These are phyloP conservation scores for Tenualosa ilisha DNA, from an alignment of 2,797 vertebrate genomes.

Conservation along the genomic window DNA sequence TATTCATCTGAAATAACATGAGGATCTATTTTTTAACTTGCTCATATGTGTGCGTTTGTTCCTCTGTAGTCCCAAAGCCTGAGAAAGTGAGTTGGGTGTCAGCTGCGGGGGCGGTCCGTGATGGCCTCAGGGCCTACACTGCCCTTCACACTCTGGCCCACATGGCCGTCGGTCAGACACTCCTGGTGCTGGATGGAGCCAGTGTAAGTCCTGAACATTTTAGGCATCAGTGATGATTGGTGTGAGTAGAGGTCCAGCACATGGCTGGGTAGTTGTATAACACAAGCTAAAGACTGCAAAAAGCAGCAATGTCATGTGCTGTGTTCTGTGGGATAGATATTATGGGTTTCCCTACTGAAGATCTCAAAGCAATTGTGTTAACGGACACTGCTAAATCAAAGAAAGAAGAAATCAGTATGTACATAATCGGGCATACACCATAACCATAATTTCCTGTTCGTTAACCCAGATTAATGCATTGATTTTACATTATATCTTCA, in stretches of 20 bases:
- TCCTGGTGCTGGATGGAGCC: constrained; percentile 90
- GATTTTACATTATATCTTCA: too few species aligned
- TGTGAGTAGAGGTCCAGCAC: background rate
- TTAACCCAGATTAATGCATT: background rate
- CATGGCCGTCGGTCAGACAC: constrained; percentile 80
- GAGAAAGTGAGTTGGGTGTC: constrained; percentile 84
- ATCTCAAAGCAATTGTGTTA: background rate
- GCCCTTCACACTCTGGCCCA: constrained; percentile 88
- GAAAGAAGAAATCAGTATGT: too few species aligned
- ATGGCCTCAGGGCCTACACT: constrained; percentile 86
- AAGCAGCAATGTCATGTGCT: background rate
- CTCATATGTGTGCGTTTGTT: background rate
- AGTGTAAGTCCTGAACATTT: constrained; percentile 77
- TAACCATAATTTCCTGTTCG: too few species aligned
- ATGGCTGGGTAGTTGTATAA: background rate
- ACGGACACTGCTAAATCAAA: background rate
- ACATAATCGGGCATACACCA: too few species aligned
- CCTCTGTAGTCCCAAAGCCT: constrained; percentile 83
- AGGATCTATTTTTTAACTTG: background rate
- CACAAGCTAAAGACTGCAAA: background rate
- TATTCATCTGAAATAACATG: background rate
- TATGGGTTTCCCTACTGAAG: background rate
- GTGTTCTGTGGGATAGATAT: background rate
- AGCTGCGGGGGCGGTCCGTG: constrained; percentile 80
- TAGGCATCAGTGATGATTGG: background rate